Base-by-base conservation (phyloP, 2,888 invertebrate genomes). In the Drosophila colorata region DNA sequence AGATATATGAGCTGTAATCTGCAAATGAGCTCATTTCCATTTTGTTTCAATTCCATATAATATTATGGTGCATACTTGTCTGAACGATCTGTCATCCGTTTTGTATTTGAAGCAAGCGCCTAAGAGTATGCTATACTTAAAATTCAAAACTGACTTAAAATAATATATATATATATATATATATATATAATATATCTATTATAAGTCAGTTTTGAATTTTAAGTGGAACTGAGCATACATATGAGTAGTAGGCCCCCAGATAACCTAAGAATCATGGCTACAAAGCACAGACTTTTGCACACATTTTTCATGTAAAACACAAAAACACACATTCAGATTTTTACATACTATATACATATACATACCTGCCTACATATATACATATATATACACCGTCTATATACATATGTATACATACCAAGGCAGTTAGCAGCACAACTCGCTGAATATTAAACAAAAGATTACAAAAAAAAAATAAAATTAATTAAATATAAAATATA, bases 391-490 rank as follows among this genome's bases (percentile, higher is more conserved):
- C 46, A 46, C 35, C 25, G 16, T 44, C 35, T 37, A 46, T 28
- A 28, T 28, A 28, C 13, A 38, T 28, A 31, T 49, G 23, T 14
- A 46, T 35, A 56, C 23, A 31, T 18, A 47, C 2, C 7, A 59
- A 53, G 25, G 20, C 53, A 60, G 65, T 64, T 65, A 71, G 58
- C 72, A 47, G 71, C 66, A 66, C 40, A 52, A 55, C 40, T 52
- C 51, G 51, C 55, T 51, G 33, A 44, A 66, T 70, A 70, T 57
- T 57, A 20, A 69, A 57, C 14, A 16, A 28, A 60, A 23, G 44
- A 46, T 20, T 31, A 16, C 9, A 23, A 61, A 33, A 13, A 33
- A 60, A 60, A 48, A 18, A 33, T 52, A 48, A 18, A 33, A 14
- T 33, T 4, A 13, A 35, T 44, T 37, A 33, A 23, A 35, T 28